Evolutionary conservation across 1,140 invertebrate genomes (phyloP).

Genomic region (Temnothorax curvispinosus): DNA sequence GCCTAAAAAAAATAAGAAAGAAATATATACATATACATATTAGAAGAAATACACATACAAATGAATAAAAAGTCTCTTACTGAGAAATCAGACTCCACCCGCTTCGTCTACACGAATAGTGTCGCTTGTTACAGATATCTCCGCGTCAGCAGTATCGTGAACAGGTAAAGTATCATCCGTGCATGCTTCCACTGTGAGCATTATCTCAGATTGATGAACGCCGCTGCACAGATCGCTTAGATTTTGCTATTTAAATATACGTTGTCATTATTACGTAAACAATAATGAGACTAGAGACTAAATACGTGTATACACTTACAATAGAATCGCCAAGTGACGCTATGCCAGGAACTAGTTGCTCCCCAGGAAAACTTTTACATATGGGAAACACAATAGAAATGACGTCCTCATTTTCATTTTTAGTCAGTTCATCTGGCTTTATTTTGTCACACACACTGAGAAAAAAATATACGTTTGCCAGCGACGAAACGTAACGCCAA

Average conservation of each 20-base stretch:
- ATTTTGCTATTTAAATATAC: conserved; percentile 77
- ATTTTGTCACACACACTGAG: conserved; percentile 82
- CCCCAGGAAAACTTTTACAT: conserved; percentile 80
- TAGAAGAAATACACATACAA: background rate
- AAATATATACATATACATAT: background rate
- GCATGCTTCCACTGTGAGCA: conserved; percentile 81
- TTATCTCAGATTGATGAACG: conserved; percentile 81
- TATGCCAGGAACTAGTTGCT: conserved; percentile 78
- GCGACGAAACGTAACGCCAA: background rate
- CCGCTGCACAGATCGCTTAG: conserved; percentile 81
- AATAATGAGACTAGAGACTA: background rate
- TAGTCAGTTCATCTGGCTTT: conserved; percentile 76
- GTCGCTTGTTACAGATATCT: conserved; percentile 81
- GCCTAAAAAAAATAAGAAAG: background rate
- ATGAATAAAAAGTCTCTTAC: conserved; percentile 60
- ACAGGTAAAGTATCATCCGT: conserved; percentile 82
- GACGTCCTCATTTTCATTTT: conserved; percentile 76
- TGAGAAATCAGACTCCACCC: conserved; percentile 76
- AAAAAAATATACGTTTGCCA: background rate
- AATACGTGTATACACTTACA: conserved; percentile 70
- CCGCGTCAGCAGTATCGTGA: conserved; percentile 81
- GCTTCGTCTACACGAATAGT: conserved; percentile 75
- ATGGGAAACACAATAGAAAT: conserved; percentile 79
- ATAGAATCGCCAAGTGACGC: conserved; percentile 79
- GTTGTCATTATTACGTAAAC: conserved; percentile 24